phyloP scores from a whole-genome alignment of 2,888 invertebrate species.

The Seladonia tumulorum region DNA sequence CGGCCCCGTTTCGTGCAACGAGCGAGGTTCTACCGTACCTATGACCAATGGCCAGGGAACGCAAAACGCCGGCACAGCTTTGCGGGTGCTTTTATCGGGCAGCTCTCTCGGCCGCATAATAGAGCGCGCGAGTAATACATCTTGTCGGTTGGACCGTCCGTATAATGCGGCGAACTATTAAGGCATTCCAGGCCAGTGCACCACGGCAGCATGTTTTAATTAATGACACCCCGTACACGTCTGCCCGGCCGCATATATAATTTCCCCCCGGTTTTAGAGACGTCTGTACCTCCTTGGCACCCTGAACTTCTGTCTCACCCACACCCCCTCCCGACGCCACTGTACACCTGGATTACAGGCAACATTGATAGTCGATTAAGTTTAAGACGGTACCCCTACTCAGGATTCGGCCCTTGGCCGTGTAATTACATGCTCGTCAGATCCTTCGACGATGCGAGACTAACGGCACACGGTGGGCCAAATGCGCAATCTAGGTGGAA shows the following conservation, averaged over 20 bases:
- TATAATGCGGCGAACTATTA: constrained; percentile 65
- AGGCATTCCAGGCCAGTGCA: constrained; percentile 61
- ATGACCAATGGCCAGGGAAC: neutral
- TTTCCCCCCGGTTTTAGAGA: constrained; percentile 61
- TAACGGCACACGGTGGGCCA: neutral
- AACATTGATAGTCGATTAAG: constrained; percentile 72
- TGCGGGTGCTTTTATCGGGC: constrained; percentile 14
- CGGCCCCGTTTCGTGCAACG: neutral
- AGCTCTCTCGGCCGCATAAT: constrained; percentile 34
- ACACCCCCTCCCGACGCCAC: too few relatives aligned
- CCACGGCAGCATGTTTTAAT: constrained; percentile 61
- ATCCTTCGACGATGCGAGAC: constrained; percentile 53
- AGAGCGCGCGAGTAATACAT: constrained; percentile 41
- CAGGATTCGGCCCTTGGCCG: constrained; percentile 27
- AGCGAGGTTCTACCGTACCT: neutral
- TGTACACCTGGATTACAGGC: constrained; percentile 64
- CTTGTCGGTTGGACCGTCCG: constrained; percentile 46
- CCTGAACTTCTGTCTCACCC: neutral
- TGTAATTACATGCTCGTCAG: constrained; percentile 64
- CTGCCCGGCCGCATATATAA: constrained; percentile 56
- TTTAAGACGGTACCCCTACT: constrained; percentile 53
- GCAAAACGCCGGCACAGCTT: neutral
- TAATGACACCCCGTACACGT: constrained; percentile 64
- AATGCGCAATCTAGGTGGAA: too few relatives aligned
- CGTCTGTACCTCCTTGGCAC: neutral